Base-by-base conservation (phyloP, 1,140 invertebrate species). In the Ceratina australensis region DNA sequence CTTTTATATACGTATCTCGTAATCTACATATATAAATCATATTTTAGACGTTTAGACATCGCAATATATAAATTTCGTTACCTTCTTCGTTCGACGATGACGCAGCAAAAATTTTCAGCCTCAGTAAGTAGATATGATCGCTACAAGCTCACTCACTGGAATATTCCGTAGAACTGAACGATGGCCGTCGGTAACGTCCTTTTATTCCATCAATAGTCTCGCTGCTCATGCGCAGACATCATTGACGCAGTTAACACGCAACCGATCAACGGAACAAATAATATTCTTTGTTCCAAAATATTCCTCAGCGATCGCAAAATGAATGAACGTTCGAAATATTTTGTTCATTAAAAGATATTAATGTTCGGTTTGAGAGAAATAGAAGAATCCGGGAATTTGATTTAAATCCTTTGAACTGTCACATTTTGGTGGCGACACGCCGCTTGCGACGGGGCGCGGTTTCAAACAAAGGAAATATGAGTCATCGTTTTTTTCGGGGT, bases 201-300 rank as follows among this genome's bases (percentile, higher is more conserved):
- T 78, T 78, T 80, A 80, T 77, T 42, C 47, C 10, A 20, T 4
- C 0, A 26, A 16, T 10, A 0, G 10, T 16, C 4, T 47, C 16
- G 72, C 2, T n/a, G 59, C 16, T 52, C 66, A 71, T 75, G 33
- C 66, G 67, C 67, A 74, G 63, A 63, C 63, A 67, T 15, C 8
- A 49, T 7, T 73, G 56, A 77, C 64, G 77, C 79, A 10, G 24
- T 16, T n/a, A 16, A 16, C n/a, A 54, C 66, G 12, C 24, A 22
- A 82, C 82, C 82, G 82, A 72, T 68, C 60, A 69, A 4, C 15
- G 3, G 24, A 57, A 80, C 73, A 82, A 84, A 84, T 69, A 42
- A n/a, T 49, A 33, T 73, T 74, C 28, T 59, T 49, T 24, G 13
- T 20, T 42, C 3, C 3, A 0, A 24, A 16, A 13, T 16, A 49